Evolutionary conservation across 2,797 vertebrate genomes (phyloP).

Genomic region (Cuniculus paca): DNA sequence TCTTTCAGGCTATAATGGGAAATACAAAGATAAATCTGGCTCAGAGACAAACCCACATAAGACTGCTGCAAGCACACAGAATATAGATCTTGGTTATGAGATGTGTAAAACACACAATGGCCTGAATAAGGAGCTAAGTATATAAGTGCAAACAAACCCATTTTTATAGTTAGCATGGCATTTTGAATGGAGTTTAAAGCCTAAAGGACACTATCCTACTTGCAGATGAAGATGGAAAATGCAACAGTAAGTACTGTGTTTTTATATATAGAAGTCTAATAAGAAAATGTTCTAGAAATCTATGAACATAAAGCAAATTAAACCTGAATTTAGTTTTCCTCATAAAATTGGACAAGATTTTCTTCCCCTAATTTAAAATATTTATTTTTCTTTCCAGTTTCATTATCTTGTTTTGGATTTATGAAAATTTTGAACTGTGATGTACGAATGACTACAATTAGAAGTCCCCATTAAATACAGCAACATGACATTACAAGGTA

Average conservation of each 20-base stretch:
- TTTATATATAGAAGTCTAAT: constrained; percentile 77
- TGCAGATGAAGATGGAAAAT: constrained; percentile 76
- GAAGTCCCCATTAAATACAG: constrained; percentile 78
- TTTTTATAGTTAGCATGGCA: constrained; percentile 81
- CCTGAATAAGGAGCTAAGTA: constrained; percentile 83
- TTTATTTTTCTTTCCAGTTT: constrained; percentile 66
- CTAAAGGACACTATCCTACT: constrained; percentile 81
- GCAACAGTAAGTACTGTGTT: constrained; percentile 73
- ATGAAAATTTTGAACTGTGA: constrained; percentile 52
- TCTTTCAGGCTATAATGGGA: constrained; percentile 87
- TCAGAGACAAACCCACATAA: constrained; percentile 83
- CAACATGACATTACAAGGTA: constrained; percentile 78
- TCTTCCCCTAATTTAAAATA: constrained; percentile 48
- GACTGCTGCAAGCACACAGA: constrained; percentile 78
- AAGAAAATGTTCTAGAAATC: constrained; percentile 71
- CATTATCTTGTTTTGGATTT: constrained; percentile 64
- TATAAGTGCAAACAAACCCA: constrained; percentile 84
- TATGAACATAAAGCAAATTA: constrained; percentile 64
- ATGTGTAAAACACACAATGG: constrained; percentile 84
- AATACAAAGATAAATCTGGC: constrained; percentile 86
- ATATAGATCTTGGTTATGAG: constrained; percentile 79
- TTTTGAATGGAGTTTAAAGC: constrained; percentile 82
- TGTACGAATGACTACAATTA: constrained; percentile 72
- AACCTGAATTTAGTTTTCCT: constrained; percentile 52
- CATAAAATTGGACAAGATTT: constrained; percentile 63